Evolutionary conservation across 2,888 invertebrate genomes (phyloP).

Genomic region (Ryuthela nishihirai): DNA sequence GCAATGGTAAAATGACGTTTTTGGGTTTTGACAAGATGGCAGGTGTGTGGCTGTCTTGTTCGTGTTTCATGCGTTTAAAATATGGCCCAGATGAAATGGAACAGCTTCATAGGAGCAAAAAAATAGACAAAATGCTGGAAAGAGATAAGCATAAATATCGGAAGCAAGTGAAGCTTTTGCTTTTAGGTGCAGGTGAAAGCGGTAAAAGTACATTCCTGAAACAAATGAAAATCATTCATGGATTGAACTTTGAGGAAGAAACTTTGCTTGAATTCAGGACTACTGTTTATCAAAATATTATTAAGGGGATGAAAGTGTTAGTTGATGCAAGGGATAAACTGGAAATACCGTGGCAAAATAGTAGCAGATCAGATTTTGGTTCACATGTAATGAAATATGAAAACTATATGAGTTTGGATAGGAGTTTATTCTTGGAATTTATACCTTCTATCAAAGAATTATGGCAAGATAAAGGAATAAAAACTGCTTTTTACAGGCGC

Average conservation of each 20-base stretch:
- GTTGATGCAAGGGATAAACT: slow-evolving; percentile 94
- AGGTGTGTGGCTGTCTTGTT: slow-evolving; percentile 28
- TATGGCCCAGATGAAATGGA: slow-evolving; percentile 69
- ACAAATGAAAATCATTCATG: slow-evolving; percentile 96
- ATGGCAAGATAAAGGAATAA: slow-evolving; percentile 89
- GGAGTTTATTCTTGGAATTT: slow-evolving; percentile 76
- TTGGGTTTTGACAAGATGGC: slow-evolving; percentile 35
- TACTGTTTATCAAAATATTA: slow-evolving; percentile 92
- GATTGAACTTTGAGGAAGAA: slow-evolving; percentile 71
- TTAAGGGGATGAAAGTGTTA: slow-evolving; percentile 94
- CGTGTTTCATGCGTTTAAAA: slow-evolving; percentile 39
- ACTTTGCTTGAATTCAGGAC: slow-evolving; percentile 83
- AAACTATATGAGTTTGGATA: slow-evolving; percentile 67
- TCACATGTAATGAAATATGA: slow-evolving; percentile 75
- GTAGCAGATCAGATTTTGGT: slow-evolving; percentile 73
- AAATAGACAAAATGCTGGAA: slow-evolving; percentile 81
- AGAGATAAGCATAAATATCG: slow-evolving; percentile 77
- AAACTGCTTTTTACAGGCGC: slow-evolving; percentile 84
- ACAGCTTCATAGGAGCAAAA: slow-evolving; percentile 76
- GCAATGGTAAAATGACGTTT: too few species aligned
- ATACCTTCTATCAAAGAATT: slow-evolving; percentile 75
- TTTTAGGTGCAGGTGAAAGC: slow-evolving; percentile 79
- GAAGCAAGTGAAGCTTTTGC: slow-evolving; percentile 81
- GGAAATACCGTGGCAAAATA: slow-evolving; percentile 61
- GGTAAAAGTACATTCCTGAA: slow-evolving; percentile 67